Evolutionary conservation across 2,113 vertebrate genomes (phyloP).

Genomic region (Tachysurus vachellii): DNA sequence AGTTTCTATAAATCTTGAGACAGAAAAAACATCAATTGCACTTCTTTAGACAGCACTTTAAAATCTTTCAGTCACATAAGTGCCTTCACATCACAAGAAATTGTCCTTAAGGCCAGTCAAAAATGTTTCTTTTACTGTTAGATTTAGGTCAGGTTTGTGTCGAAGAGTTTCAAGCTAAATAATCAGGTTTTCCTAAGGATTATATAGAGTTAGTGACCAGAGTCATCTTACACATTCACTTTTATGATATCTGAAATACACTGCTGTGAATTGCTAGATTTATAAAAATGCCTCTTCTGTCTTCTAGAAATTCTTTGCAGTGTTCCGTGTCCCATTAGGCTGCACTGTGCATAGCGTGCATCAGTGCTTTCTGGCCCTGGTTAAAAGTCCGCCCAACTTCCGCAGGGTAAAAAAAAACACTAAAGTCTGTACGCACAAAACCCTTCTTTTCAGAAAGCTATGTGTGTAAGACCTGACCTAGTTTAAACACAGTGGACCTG

Average conservation of each 20-base stretch:
- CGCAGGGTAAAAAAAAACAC: constrained; percentile 59
- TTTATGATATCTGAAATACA: background rate
- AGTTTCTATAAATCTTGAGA: background rate
- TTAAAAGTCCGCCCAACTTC: constrained; percentile 62
- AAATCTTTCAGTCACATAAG: constrained; percentile 1
- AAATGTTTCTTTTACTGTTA: background rate
- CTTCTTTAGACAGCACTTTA: constrained; percentile 2
- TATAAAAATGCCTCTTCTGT: background rate
- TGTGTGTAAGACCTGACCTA: constrained; percentile 51
- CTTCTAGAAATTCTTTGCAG: background rate
- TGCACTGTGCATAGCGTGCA: background rate
- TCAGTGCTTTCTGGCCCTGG: constrained; percentile 51
- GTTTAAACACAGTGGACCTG: constrained; percentile 41
- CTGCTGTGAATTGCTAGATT: background rate
- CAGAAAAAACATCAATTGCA: background rate
- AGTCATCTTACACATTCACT: background rate
- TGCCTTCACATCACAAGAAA: background rate
- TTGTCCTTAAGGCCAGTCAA: background rate
- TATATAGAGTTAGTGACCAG: no score
- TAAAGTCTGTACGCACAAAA: constrained; percentile 16
- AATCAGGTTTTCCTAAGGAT: background rate
- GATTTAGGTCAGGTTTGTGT: background rate
- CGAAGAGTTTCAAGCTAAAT: background rate
- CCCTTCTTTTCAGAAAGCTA: constrained; percentile 32
- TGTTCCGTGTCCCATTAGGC: background rate